These are phyloP conservation scores for Cotesia typhae DNA, from an alignment of 1,140 invertebrate species.

Conservation along the genomic window DNA sequence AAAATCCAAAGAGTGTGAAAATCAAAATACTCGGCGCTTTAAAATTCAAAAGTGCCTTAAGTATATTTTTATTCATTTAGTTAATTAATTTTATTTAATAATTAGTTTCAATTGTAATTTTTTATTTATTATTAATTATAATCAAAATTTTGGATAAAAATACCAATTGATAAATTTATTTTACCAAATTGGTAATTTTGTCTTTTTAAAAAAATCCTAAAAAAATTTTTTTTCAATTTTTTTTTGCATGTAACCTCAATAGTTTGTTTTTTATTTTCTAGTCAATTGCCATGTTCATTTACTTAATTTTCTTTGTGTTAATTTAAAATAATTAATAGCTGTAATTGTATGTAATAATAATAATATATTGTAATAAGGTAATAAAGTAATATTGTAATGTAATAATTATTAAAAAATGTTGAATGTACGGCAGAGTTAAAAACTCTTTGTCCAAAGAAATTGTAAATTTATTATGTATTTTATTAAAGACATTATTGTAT, in stretches of 20 bases:
- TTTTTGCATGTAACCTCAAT: constrained; percentile 1
- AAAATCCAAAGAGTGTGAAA: constrained; percentile 38
- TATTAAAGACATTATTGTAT: constrained; percentile 5
- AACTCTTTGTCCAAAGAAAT: not conserved
- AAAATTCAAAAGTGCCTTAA: not conserved
- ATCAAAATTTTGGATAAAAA: too few species aligned
- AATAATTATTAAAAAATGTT: constrained; percentile 3
- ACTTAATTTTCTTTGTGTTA: not conserved
- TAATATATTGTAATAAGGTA: not conserved
- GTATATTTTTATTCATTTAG: not conserved
- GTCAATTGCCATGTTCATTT: constrained; percentile 27
- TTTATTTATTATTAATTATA: not conserved
- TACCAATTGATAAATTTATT: too few species aligned
- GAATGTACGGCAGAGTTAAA: not conserved
- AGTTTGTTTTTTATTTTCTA: constrained; percentile 31
- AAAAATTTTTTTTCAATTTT: too few species aligned
- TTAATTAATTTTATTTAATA: not conserved
- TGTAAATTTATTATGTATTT: constrained; percentile 25
- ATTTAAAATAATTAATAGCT: not conserved
- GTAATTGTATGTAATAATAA: not conserved
- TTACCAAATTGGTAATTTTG: too few species aligned
- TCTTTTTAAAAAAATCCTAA: too few species aligned
- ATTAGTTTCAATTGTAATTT: not conserved
- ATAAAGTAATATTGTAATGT: not conserved
- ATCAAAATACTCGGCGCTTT: not conserved